phyloP scores from a whole-genome alignment of 2,113 vertebrate species.

The Brachypteracias leptosomus region DNA sequence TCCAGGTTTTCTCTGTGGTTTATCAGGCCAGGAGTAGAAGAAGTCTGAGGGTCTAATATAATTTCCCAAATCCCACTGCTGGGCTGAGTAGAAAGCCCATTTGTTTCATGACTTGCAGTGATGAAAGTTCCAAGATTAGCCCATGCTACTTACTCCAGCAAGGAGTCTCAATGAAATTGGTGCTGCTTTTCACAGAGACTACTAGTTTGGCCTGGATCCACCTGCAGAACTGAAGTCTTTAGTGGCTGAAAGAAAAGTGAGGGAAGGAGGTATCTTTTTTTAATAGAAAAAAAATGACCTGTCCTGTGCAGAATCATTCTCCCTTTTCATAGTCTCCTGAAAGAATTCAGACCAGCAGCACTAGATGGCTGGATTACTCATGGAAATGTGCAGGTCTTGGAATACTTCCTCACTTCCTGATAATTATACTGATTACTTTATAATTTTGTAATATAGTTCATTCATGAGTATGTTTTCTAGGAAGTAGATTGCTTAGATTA shows the following conservation, averaged over 20 bases:
- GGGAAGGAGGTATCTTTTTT: background rate
- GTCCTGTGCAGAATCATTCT: background rate
- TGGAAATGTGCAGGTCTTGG: background rate
- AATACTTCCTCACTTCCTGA: background rate
- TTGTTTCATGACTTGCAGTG: background rate
- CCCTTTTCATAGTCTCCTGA: background rate
- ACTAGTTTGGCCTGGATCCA: conserved; percentile 4
- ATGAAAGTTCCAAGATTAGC: background rate
- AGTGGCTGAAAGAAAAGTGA: background rate
- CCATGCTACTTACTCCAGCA: background rate
- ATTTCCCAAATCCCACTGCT: background rate
- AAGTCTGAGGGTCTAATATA: background rate
- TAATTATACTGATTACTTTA: background rate
- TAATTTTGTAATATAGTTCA: background rate
- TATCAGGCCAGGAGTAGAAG: background rate
- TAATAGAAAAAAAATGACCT: rapidly evolving
- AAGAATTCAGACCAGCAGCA: background rate
- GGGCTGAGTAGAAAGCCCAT: background rate
- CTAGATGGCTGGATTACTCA: background rate
- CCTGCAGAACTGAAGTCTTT: background rate
- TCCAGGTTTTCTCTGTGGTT: background rate
- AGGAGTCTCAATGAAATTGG: background rate
- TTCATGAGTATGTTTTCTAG: background rate
- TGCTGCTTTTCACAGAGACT: background rate
- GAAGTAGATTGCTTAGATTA: background rate